Evolutionary conservation across 2,797 vertebrate genomes (phyloP).

Genomic region (Rhinatrema bivittatum): DNA sequence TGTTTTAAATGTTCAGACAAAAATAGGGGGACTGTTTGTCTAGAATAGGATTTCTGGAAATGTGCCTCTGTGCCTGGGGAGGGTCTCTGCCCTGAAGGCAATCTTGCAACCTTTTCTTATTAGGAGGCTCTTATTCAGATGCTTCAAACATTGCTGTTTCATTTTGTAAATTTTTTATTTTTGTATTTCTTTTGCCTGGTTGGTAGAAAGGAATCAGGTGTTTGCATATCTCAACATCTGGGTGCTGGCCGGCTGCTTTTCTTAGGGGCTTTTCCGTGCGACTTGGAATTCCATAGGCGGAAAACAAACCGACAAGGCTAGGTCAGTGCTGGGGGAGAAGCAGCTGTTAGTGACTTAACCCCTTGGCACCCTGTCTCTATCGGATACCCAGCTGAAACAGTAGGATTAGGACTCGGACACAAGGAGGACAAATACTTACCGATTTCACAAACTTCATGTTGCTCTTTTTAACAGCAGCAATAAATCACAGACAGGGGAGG

Average conservation of each 20-base stretch:
- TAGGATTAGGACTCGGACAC: constrained; percentile 25
- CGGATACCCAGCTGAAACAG: constrained; percentile 43
- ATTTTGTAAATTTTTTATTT: constrained; percentile 6
- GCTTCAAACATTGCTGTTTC: no score
- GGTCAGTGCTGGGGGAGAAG: constrained; percentile 28
- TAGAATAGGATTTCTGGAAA: no score
- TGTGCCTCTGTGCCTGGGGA: no score
- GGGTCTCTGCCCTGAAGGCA: no score
- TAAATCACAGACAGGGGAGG: no score
- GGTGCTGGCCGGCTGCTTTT: not conserved
- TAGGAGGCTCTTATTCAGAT: no score
- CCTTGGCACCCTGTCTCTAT: constrained; percentile 33
- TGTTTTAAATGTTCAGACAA: no score
- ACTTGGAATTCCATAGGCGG: not conserved
- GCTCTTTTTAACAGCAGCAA: constrained; percentile 34
- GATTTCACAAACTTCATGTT: constrained; percentile 2
- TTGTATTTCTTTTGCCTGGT: not conserved
- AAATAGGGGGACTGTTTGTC: no score
- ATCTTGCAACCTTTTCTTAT: no score
- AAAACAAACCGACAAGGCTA: not conserved
- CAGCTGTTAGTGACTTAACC: constrained; percentile 56
- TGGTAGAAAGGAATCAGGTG: constrained; percentile 28
- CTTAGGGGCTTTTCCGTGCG: not conserved
- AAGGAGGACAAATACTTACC: constrained; percentile 39
- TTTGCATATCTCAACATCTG: constrained; percentile 28